Percentiles rank a stretch among this genome's conserved stretches.
Evolutionary conservation across 2,888 invertebrate genomes (phyloP).

Genomic region (Oithona nana): DNA sequence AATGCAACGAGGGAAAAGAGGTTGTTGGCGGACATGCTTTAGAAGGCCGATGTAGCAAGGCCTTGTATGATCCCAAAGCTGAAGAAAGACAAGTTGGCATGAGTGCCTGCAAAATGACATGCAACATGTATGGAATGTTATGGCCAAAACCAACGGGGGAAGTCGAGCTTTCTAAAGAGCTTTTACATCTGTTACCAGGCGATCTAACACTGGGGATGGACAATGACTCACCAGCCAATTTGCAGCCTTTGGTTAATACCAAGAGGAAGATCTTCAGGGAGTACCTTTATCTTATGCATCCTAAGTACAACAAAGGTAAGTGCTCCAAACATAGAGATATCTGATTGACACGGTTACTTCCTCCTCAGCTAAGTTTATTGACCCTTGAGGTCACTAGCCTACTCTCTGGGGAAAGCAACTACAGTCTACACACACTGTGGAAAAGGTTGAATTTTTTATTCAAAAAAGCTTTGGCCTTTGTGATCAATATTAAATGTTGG

Average conservation of each 20-base stretch:
- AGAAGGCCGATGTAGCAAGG: neutral
- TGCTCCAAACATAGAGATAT: too few relatives aligned
- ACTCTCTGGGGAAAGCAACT: too few relatives aligned
- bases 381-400: too few relatives aligned
- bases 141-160: slow-evolving; percentile 51
- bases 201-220: too few relatives aligned
- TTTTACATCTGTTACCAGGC: slow-evolving; percentile 17
- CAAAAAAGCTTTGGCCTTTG: too few relatives aligned
- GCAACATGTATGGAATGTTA: slow-evolving; percentile 44
- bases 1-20: neutral
- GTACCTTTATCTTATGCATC: neutral
- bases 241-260: too few relatives aligned
- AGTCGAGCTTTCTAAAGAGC: slow-evolving; percentile 33
- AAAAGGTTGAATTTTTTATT: too few relatives aligned
- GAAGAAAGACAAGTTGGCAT: neutral
- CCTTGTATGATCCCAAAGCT: neutral
- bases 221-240: too few relatives aligned
- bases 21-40: neutral
- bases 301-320: neutral
- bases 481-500: too few relatives aligned
- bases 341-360: too few relatives aligned
- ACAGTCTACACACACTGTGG: too few relatives aligned
- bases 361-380: too few relatives aligned
- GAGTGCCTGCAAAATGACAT: slow-evolving; percentile 40
- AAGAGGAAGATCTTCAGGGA: neutral